Percentiles rank a stretch among this genome's conserved stretches.
phyloP scores from a whole-genome alignment of 1,140 invertebrate genomes.

The Penaeus indicus region DNA sequence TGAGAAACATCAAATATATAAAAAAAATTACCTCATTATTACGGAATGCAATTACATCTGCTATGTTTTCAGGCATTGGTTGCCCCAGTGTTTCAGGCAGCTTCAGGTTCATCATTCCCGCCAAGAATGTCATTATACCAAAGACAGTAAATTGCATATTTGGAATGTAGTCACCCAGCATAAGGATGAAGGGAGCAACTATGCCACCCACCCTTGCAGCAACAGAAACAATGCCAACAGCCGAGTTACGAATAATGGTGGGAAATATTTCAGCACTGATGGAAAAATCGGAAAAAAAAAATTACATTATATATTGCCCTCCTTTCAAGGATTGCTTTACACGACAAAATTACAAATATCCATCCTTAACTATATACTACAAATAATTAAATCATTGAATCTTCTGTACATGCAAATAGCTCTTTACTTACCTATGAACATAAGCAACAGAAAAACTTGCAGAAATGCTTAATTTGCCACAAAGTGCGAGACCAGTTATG shows the following conservation, averaged over 20 bases:
- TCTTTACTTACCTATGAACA: slow-evolving; percentile 68
- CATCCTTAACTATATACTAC: not conserved
- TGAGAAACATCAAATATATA: not conserved
- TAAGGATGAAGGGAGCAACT: slow-evolving; percentile 69
- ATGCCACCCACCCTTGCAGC: slow-evolving; percentile 72
- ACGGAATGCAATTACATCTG: slow-evolving; percentile 66
- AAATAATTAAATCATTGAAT: not conserved
- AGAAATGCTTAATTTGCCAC: slow-evolving; percentile 71
- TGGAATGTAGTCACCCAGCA: slow-evolving; percentile 56
- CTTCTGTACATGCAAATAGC: not conserved
- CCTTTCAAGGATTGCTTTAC: not conserved
- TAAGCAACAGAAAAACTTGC: slow-evolving; percentile 70
- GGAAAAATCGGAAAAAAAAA: slow-evolving; percentile 71
- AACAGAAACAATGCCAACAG: slow-evolving; percentile 82
- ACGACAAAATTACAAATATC: not conserved
- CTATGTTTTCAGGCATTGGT: slow-evolving; percentile 69
- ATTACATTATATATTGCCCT: not conserved
- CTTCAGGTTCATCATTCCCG: slow-evolving; percentile 67
- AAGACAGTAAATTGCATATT: slow-evolving; percentile 68
- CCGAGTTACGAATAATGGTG: slow-evolving; percentile 86
- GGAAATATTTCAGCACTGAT: slow-evolving; percentile 86
- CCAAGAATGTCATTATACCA: slow-evolving; percentile 67
- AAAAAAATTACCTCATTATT: slow-evolving; percentile 22
- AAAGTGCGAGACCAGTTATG: slow-evolving; percentile 68
- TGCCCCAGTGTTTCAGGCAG: slow-evolving; percentile 69